These are phyloP conservation scores for Thalassophryne amazonica DNA, from an alignment of 2,797 vertebrate species.

Conservation along the genomic window DNA sequence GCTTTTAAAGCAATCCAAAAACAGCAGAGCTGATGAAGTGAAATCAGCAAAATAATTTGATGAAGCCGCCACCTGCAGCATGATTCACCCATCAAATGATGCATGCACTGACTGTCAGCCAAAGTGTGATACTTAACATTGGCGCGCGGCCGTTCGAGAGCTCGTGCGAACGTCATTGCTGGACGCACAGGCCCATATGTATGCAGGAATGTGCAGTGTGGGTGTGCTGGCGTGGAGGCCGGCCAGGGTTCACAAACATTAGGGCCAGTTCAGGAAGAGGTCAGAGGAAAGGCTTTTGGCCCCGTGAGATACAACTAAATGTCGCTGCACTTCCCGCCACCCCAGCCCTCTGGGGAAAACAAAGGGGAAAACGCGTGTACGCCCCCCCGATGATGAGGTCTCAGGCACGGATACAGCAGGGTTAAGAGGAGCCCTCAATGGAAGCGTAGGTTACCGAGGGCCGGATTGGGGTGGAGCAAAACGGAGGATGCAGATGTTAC, in stretches of 20 bases:
- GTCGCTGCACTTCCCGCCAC: conserved; percentile 34
- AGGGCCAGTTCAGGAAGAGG: conserved; percentile 66
- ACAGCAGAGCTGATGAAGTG: background rate
- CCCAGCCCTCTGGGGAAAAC: conserved; percentile 38
- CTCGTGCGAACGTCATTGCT: conserved; percentile 57
- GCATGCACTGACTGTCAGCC: conserved; percentile 41
- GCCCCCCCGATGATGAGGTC: conserved; percentile 36
- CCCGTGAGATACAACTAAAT: conserved; percentile 52
- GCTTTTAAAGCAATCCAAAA: background rate
- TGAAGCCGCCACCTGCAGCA: conserved; percentile 2
- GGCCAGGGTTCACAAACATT: conserved; percentile 58
- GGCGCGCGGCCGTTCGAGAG: conserved; percentile 12
- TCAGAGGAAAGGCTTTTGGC: conserved; percentile 65
- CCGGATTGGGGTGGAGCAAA: conserved; percentile 35
- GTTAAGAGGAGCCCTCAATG: conserved; percentile 25
- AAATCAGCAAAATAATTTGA: conserved; percentile 3
- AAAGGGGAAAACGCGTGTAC: conserved; percentile 35
- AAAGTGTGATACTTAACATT: conserved; percentile 31
- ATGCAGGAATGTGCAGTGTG: conserved; percentile 68
- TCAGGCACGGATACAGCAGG: conserved; percentile 38
- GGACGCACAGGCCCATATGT: conserved; percentile 47
- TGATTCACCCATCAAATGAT: conserved; percentile 25
- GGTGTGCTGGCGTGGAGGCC: conserved; percentile 51
- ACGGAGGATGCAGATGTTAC: conserved; percentile 76
- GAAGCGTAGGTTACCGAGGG: conserved; percentile 41